phyloP scores from a whole-genome alignment of 1,140 invertebrate species.

The Hestina assimilis region DNA sequence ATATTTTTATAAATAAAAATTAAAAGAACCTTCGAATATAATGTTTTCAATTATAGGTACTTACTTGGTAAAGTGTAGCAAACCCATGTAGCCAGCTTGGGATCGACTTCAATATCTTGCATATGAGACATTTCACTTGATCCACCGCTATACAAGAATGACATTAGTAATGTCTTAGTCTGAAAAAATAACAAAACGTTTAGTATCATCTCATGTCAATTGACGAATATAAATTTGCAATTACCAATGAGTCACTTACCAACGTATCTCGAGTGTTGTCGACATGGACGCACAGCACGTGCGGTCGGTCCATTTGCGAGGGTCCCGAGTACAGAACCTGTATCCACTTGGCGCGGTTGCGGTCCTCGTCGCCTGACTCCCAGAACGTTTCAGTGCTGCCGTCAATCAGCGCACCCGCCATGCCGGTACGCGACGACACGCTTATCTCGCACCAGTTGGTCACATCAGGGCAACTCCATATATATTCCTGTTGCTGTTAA shows the following conservation, averaged over 20 bases:
- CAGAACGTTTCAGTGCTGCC: conserved; percentile 99
- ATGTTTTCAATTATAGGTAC: no score
- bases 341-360: conserved; percentile 91
- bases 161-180: conserved; percentile 93
- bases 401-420: conserved; percentile 95
- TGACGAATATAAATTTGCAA: background rate
- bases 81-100: conserved; percentile 89
- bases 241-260: conserved; percentile 78
- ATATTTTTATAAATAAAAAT: background rate
- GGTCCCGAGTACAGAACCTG: conserved; percentile 71
- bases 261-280: conserved; percentile 95
- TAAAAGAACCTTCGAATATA: no score
- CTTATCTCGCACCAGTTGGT: conserved; percentile 88
- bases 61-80: conserved; percentile 88
- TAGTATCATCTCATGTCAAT: background rate
- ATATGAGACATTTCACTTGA: conserved; percentile 90
- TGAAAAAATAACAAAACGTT: conserved; percentile 69
- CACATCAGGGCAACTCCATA: conserved; percentile 76
- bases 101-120: conserved; percentile 90
- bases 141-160: conserved; percentile 89
- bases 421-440: conserved; percentile 94
- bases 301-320: conserved; percentile 80
- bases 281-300: conserved; percentile 90
- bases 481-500: conserved; percentile 44
- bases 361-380: conserved; percentile 98